Percentiles rank a stretch among this genome's conserved stretches.
Evolutionary conservation across 2,888 invertebrate genomes (phyloP).

Genomic region (Leptinotarsa juncta): DNA sequence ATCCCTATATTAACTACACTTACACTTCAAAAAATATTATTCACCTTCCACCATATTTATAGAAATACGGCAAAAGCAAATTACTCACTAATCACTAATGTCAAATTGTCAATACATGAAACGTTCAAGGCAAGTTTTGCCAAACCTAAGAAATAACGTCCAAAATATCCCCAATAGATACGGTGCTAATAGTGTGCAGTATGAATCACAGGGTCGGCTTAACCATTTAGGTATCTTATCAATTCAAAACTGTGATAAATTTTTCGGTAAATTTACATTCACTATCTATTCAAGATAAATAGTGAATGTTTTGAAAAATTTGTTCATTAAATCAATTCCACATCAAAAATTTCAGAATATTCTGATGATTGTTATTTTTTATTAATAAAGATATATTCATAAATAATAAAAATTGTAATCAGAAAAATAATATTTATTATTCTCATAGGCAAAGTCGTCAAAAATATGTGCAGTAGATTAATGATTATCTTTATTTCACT

Average conservation of each 20-base stretch:
- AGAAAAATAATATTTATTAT: too few relatives aligned
- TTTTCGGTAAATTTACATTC: too few relatives aligned
- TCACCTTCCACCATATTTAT: slow-evolving; percentile 36
- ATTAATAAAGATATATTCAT: too few relatives aligned
- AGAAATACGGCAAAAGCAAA: slow-evolving; percentile 41
- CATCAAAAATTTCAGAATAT: too few relatives aligned
- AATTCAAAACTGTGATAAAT: background rate
- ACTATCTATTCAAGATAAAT: background rate
- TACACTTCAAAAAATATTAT: slow-evolving; percentile 7
- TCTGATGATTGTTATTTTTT: too few relatives aligned
- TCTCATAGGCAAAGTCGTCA: too few relatives aligned
- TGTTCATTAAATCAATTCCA: too few relatives aligned
- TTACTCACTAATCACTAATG: slow-evolving; percentile 27
- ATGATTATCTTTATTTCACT: too few relatives aligned
- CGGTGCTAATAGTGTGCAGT: background rate
- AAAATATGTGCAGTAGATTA: too few relatives aligned
- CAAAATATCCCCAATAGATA: background rate
- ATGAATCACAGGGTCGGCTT: background rate
- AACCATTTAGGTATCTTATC: background rate
- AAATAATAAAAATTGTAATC: too few relatives aligned
- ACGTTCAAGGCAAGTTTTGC: slow-evolving; percentile 38
- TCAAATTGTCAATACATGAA: slow-evolving; percentile 42
- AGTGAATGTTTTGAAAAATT: background rate
- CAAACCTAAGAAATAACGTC: slow-evolving; percentile 22
- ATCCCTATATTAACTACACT: slow-evolving; percentile 31